Conservation (phyloP, 1,140 invertebrate species). For the Drosophila lini region DNA sequence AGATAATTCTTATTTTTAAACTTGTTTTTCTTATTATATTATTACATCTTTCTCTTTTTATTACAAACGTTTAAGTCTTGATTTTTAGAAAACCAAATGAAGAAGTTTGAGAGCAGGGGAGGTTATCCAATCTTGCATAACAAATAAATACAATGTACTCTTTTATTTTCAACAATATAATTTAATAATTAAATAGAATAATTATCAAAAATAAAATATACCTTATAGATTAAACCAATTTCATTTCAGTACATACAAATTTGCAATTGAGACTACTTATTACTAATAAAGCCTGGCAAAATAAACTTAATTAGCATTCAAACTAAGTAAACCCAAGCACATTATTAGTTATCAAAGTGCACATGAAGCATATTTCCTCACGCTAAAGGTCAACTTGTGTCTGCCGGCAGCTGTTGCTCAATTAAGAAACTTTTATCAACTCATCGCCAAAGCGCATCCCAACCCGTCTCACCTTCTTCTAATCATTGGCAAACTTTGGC, state of each 20-base stretch:
- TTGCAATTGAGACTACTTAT: neutral
- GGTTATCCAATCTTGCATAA: too few relatives aligned
- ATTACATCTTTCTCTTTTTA: neutral
- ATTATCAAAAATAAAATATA: neutral
- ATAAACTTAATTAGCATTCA: neutral
- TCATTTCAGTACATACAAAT: neutral
- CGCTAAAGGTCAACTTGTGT: constrained; percentile 2
- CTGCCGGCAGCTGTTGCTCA: constrained; percentile 5
- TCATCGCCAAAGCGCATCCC: constrained; percentile 22
- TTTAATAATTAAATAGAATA: neutral
- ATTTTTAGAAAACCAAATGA: neutral
- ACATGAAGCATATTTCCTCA: constrained; percentile 4
- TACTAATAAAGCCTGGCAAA: neutral
- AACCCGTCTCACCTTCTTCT: constrained; percentile 3
- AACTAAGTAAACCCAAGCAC: neutral
- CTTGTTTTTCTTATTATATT: too few relatives aligned
- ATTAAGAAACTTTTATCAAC: constrained; percentile 33
- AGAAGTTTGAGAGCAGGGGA: neutral
- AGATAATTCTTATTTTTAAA: too few relatives aligned
- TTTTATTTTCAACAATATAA: too few relatives aligned
- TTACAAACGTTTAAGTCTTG: neutral
- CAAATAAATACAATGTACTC: too few relatives aligned
- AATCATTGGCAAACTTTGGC: constrained; percentile 27
- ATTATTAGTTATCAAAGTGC: neutral
- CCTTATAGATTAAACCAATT: neutral